Evolutionary conservation across 2,797 vertebrate species (phyloP), one percentile per base, ranked within the genome.

Genomic region (Sebastes oblongus): DNA sequence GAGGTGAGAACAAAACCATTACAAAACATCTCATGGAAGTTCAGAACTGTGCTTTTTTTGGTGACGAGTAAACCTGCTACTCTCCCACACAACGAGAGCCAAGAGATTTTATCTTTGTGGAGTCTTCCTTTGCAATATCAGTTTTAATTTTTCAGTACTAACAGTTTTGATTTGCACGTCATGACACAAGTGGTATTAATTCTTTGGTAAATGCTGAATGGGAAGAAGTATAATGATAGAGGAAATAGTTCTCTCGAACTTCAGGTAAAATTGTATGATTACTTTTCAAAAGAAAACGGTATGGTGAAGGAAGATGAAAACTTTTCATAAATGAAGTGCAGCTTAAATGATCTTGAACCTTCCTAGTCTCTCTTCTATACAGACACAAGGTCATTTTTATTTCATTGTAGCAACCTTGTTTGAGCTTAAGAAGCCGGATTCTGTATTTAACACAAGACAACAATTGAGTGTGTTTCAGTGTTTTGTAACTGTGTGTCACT

Each of bases 1-100:
- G 91, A 93, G 90, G 94, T 93, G 94, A 94, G 90, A 94, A 91
- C 74, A 90, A 91, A 93, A 90, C 90, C 89, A 93, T 90, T 84
- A 84, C 75, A 84, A 81, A 82, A 93, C 89, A 90, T 86, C 87
- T 80, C 86, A 80, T 30, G 27, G 64, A 89, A 66, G 83, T 80
- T 88, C 83, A 86, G 72, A 85, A 77, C 66, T 85, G 77, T 61
- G 69, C 80, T 73, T 84, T 72, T 65, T 84, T 36, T 30, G 55
- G 68, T 72, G 62, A 81, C 76, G 61, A 83, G 77, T 78, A 70
- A 89, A 87, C 64, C 27, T 29, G 68, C 59, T 29, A 30, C 58
- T 71, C 46, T 6, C 13, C 39, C 61, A 72, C 22, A 54, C 25
- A 60, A n/a, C 52, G 30, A 66, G 32, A 77, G 70, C 25, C 67